phyloP scores from a whole-genome alignment of 2,888 invertebrate species.

The Apodemia mormo region DNA sequence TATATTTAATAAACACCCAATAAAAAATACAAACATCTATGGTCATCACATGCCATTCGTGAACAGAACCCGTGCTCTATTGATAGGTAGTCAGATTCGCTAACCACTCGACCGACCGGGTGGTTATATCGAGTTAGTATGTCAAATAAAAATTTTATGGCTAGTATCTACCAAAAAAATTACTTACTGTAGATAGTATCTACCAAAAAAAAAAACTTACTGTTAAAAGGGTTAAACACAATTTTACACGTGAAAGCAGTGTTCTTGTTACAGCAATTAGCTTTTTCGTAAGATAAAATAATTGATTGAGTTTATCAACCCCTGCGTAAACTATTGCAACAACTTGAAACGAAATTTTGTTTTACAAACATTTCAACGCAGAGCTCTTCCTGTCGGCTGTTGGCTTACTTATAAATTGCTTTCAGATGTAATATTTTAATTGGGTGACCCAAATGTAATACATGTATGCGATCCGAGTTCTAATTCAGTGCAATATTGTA shows the following conservation, averaged over 20 bases:
- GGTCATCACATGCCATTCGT: no score
- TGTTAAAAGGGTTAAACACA: not conserved
- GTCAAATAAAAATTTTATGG: no score
- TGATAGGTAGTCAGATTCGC: no score
- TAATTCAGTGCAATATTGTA: conserved; percentile 58
- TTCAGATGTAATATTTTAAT: conserved; percentile 44
- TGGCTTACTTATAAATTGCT: conserved; percentile 38
- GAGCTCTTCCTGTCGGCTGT: conserved; percentile 30
- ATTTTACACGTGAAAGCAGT: not conserved
- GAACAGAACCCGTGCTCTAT: no score
- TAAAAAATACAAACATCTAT: no score
- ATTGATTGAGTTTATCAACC: conserved; percentile 9
- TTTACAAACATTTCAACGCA: conserved; percentile 19
- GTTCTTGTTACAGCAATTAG: not conserved
- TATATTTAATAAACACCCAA: no score
- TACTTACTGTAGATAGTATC: not conserved
- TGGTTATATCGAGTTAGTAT: no score
- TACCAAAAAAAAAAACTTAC: no score
- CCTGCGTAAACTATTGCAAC: not conserved
- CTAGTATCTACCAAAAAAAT: no score
- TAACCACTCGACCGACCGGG: no score
- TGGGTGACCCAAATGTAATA: conserved; percentile 45
- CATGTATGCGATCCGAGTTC: conserved; percentile 52
- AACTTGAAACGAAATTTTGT: not conserved
- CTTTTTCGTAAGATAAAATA: not conserved